Evolutionary conservation across 2,888 invertebrate genomes (phyloP).

Genomic region (Diaperis boleti): DNA sequence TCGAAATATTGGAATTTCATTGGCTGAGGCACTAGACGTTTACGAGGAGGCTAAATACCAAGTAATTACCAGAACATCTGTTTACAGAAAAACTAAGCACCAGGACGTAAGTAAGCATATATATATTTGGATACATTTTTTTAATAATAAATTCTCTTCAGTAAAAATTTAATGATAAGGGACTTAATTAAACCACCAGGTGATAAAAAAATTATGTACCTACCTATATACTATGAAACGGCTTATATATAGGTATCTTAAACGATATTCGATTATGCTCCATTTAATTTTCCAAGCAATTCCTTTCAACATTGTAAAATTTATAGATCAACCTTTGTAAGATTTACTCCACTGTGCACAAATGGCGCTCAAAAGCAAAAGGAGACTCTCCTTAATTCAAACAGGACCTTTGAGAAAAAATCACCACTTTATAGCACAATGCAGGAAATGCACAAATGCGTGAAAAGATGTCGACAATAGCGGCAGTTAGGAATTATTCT

Average conservation of each 20-base stretch:
- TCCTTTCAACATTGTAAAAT: neutral
- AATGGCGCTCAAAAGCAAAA: neutral
- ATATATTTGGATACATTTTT: too few species aligned
- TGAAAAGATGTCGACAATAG: neutral
- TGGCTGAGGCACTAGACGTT: neutral
- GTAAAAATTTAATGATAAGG: too few species aligned
- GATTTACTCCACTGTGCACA: neutral
- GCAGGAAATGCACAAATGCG: neutral
- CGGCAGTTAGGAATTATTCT: neutral
- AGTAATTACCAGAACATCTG: slow-evolving; percentile 17
- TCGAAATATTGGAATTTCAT: slow-evolving; percentile 26
- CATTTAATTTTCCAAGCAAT: neutral
- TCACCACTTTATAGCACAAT: neutral
- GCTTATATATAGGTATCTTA: too few species aligned
- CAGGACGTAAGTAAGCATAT: too few species aligned
- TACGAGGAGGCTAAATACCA: slow-evolving; percentile 2
- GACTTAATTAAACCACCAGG: too few species aligned
- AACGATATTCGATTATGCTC: too few species aligned
- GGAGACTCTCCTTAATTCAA: neutral
- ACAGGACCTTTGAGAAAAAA: neutral
- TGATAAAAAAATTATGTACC: too few species aligned
- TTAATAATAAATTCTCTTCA: too few species aligned
- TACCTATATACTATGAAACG: too few species aligned
- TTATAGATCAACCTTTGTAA: neutral
- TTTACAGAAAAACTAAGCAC: slow-evolving; percentile 2